These are phyloP conservation scores for Fulmarus glacialis DNA, from an alignment of 2,113 vertebrate species.

Conservation along the genomic window DNA sequence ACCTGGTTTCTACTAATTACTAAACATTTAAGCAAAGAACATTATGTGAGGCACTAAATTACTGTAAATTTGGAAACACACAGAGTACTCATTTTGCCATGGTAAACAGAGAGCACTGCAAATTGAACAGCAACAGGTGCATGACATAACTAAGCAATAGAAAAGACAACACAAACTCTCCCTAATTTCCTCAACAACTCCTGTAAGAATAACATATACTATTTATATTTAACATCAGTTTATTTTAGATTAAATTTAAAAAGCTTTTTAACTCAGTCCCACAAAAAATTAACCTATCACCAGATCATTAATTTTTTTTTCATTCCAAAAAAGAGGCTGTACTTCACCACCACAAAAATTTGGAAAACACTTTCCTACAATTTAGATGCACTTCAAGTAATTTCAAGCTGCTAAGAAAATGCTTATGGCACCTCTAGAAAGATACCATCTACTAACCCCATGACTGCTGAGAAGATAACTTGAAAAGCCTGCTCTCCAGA, in stretches of 20 bases:
- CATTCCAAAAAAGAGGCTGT: not conserved
- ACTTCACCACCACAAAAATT: rapidly evolving
- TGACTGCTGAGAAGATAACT: not conserved
- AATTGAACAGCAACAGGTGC: conserved; percentile 25
- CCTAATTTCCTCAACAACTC: not conserved
- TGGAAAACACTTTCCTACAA: not conserved
- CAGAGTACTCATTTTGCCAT: not conserved
- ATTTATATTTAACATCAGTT: not conserved
- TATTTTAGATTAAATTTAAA: not conserved
- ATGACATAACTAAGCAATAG: not conserved
- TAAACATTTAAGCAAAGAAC: conserved; percentile 59
- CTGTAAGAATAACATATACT: not conserved
- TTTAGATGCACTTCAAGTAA: not conserved
- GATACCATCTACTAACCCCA: too few relatives aligned
- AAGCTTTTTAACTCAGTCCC: not conserved
- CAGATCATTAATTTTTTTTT: not conserved
- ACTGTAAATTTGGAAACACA: conserved; percentile 24
- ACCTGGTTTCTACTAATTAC: conserved; percentile 30
- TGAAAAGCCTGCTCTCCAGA: not conserved
- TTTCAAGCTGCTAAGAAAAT: not conserved
- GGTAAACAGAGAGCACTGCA: conserved; percentile 34
- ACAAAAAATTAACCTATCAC: not conserved
- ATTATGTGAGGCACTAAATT: conserved; percentile 37
- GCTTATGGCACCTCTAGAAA: not conserved
- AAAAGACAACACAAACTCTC: not conserved